phyloP scores from a whole-genome alignment of 2,113 vertebrate species.

The Natator depressus region DNA sequence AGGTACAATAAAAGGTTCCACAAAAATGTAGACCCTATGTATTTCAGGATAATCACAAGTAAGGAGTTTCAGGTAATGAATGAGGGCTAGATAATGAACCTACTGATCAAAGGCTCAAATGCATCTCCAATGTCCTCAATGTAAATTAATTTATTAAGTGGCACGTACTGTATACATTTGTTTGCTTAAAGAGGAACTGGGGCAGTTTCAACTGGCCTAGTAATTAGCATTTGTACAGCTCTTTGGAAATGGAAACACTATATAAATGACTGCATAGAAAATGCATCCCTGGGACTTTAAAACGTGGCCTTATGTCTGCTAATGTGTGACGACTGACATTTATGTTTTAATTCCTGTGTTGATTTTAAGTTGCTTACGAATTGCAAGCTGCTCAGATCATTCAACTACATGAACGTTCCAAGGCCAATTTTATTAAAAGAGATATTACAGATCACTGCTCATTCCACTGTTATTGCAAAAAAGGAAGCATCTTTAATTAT shows the following conservation, averaged over 20 bases:
- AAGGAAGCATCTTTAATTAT: background rate
- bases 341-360: constrained; percentile 35
- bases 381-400: background rate
- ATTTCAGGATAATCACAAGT: background rate
- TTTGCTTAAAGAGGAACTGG: background rate
- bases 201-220: background rate
- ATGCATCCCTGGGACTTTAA: background rate
- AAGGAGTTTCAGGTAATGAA: background rate
- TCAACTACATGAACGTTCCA: background rate
- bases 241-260: background rate
- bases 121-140: background rate
- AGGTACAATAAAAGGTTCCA: background rate
- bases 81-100: background rate
- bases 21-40: background rate
- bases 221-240: constrained; percentile 40
- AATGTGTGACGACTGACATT: constrained; percentile 7
- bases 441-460: background rate
- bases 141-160: background rate
- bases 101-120: background rate
- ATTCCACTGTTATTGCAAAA: background rate
- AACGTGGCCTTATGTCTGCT: background rate
- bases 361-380: background rate
- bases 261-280: background rate
- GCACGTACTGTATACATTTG: background rate
- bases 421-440: background rate